Percentiles rank a stretch among this genome's conserved stretches.
These are phyloP conservation scores for Indri indri DNA, from an alignment of 2,113 vertebrate species.

Conservation along the genomic window DNA sequence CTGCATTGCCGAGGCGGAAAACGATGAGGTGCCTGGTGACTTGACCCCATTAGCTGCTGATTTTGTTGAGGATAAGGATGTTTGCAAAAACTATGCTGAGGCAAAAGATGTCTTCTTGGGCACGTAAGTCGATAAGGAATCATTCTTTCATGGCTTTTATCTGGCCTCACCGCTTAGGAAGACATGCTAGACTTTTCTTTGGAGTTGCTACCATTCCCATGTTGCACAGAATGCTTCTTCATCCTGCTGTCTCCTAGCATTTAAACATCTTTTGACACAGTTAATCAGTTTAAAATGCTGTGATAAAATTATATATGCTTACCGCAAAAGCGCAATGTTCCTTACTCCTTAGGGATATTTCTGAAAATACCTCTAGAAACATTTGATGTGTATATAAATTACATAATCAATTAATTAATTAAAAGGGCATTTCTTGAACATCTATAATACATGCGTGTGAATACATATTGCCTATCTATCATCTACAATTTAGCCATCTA, in stretches of 20 bases:
- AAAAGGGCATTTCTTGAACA: background rate
- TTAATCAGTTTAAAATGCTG: background rate
- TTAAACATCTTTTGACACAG: background rate
- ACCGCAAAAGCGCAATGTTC: background rate
- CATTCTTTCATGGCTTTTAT: fast-evolving
- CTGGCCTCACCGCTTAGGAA: background rate
- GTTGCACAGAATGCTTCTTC: background rate
- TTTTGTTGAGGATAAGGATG: slow-evolving; percentile 70
- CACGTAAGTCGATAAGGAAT: slow-evolving; percentile 76
- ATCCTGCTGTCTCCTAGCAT: background rate
- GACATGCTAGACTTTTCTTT: background rate
- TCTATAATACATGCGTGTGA: background rate
- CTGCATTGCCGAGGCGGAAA: slow-evolving; percentile 45
- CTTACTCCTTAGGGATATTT: background rate
- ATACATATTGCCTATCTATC: background rate
- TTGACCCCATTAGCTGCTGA: slow-evolving; percentile 44
- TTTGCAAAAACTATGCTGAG: slow-evolving; percentile 78
- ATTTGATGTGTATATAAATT: background rate
- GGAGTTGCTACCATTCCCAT: background rate
- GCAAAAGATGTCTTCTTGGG: slow-evolving; percentile 75
- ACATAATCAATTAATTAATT: background rate
- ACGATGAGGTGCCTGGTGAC: slow-evolving; percentile 66
- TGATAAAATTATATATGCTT: background rate
- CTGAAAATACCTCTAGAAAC: background rate
- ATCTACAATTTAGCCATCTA: background rate